Base-by-base conservation (phyloP, 2,113 vertebrate species). In the Sterrhoptilus dennistouni region DNA sequence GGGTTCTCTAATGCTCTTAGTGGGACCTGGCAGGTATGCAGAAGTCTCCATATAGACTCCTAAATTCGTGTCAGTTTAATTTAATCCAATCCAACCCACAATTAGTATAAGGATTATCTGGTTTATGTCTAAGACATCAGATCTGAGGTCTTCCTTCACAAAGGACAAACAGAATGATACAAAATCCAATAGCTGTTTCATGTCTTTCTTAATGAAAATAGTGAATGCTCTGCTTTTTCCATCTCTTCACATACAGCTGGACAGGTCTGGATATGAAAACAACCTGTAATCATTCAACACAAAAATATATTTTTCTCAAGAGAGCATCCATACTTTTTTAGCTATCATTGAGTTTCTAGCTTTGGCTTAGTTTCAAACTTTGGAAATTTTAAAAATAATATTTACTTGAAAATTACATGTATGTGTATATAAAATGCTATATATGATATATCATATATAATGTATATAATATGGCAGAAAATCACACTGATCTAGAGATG, bases 361-460 rank as follows among this genome's bases (percentile, higher is more conserved):
- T 57, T 78, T 71, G 35, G 1, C 29, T 36, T 74, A 42, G 7
- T 64, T 81, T 31, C 4, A 28, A 71, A 35, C 11, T 61, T 19
- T 38, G 28, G 4, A 22, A 1, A 0, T n/a, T 56, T 65, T 50
- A 17, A 45, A 45, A 45, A 68, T 54, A 49, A 42, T 50, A 77
- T 17, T 60, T 44, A 47, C 29, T 38, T 66, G 16, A 76, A 68
- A 60, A 56, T 28, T 38, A n/a, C 21, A 29, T 25, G 3, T 18
- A 18, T 47, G 8, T 12, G 6, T 25, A 31, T 36, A 49, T 59
- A 25, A 47, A 42, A 53, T 29, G 44, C 35, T 5, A 21, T 18
- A 42, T 28, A 44, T 53, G 2, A 20, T 18, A 21, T n/a, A 28
- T 53, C 0, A 40, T 35, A 24, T 25, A 36, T 56, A 2, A 31